These are phyloP conservation scores for Onychostruthus taczanowskii DNA, from an alignment of 2,113 vertebrate species.

Conservation along the genomic window DNA sequence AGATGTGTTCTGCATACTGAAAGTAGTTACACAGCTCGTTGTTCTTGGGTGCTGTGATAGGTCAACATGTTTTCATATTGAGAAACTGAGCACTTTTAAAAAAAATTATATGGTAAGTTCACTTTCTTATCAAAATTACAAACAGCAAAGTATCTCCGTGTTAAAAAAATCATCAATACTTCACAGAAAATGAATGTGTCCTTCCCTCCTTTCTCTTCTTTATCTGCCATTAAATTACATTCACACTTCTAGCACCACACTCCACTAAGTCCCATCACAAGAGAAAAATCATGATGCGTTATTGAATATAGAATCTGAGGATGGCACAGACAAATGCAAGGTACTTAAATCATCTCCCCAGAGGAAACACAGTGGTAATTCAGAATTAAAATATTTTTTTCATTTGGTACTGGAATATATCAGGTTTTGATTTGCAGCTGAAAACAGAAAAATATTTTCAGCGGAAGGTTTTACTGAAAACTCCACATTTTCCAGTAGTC, in stretches of 20 bases:
- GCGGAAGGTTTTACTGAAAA: background rate
- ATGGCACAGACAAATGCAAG: background rate
- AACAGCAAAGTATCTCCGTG: background rate
- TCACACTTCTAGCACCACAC: background rate
- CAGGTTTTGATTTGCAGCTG: background rate
- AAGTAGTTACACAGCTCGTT: background rate
- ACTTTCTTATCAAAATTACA: background rate
- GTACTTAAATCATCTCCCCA: background rate
- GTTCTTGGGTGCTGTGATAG: background rate
- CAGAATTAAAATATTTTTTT: background rate
- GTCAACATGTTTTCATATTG: background rate
- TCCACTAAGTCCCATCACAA: background rate
- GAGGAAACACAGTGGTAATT: background rate
- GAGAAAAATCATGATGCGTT: background rate
- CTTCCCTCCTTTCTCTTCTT: background rate
- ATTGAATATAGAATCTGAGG: background rate
- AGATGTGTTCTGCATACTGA: background rate
- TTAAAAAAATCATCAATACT: background rate
- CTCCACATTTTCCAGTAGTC: background rate
- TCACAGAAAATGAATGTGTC: background rate
- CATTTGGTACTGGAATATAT: background rate
- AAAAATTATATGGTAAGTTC: background rate
- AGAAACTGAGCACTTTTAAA: background rate
- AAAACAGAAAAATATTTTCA: background rate
- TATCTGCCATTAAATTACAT: conserved; percentile 19